Base-by-base conservation (phyloP, 2,113 vertebrate species). In the Brevimyrus niger region DNA sequence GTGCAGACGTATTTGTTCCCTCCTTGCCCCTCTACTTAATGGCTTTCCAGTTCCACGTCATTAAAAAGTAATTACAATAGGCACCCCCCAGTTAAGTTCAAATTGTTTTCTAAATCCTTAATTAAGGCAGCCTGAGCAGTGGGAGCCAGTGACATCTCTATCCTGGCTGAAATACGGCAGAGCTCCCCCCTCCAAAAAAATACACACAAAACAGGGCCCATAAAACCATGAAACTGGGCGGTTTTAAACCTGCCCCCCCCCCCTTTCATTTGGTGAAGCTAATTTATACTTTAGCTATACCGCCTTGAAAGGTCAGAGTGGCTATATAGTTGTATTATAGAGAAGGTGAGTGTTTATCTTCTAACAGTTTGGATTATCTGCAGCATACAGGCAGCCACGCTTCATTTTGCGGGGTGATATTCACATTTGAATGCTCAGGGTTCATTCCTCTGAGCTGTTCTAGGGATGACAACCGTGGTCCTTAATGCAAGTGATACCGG, bases 41-140 rank as follows among this genome's bases (percentile, higher is more conserved):
- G 31, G 44, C 42, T 87, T 87, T 87, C 58, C 48, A 46, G 84
- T 89, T 91, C 89, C 88, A 91, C 89, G 92, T 88, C 89, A 84
- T 90, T 90, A 89, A 69, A 10, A 87, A 58, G 88, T 89, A 91
- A 90, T 90, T 89, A 91, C 90, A 27, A 48, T 58, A 65, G 86
- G 58, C 80, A 50, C 31, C 91, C 44, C 83, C 35, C 89, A 61
- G 80, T 90, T 89, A 88, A 91, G 69, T 83, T 85, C 17, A 65
- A 92, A 89, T 73, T 91, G 89, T 92, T 91, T 91, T 51, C 27
- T 42, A 47, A 61, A 90, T 88, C 51, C 76, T 46, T 88, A 87
- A 92, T 91, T 89, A 90, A 90, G 88, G 53, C 44, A 8, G 87
- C 38, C 50, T 83, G 65, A 89, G 88, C 51, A 44, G 58, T 35